phyloP scores from a whole-genome alignment of 2,113 vertebrate species.

The Clarias gariepinus region DNA sequence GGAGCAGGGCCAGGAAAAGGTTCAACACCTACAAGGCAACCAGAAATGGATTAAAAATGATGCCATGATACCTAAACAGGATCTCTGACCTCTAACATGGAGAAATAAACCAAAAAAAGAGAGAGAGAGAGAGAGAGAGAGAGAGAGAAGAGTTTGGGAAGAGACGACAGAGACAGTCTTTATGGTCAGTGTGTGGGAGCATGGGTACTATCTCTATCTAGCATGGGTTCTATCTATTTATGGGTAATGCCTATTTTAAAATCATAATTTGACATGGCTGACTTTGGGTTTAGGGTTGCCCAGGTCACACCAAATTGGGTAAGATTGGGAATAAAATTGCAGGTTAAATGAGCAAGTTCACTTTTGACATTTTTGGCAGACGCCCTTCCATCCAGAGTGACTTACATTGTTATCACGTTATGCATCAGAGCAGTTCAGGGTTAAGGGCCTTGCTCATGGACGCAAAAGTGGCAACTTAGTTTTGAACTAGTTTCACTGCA shows the following conservation, averaged over 20 bases:
- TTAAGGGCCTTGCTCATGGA: no score
- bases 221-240: no score
- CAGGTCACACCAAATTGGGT: background rate
- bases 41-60: background rate
- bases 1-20: conserved; percentile 93
- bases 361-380: background rate
- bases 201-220: background rate
- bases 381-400: no score
- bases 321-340: background rate
- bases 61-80: background rate
- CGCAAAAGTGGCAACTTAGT: no score
- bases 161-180: conserved; percentile 75
- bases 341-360: background rate
- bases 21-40: conserved; percentile 83
- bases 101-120: conserved; percentile 12
- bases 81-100: background rate
- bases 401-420: no score
- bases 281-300: background rate
- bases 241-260: background rate
- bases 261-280: background rate
- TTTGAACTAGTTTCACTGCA: background rate
- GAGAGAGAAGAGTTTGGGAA: conserved; percentile 55
- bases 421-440: no score
- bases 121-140: conserved; percentile 40
- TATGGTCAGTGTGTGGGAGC: conserved; percentile 70